Evolutionary conservation across 2,888 invertebrate species (phyloP).

Genomic region (Torymus auratus): DNA sequence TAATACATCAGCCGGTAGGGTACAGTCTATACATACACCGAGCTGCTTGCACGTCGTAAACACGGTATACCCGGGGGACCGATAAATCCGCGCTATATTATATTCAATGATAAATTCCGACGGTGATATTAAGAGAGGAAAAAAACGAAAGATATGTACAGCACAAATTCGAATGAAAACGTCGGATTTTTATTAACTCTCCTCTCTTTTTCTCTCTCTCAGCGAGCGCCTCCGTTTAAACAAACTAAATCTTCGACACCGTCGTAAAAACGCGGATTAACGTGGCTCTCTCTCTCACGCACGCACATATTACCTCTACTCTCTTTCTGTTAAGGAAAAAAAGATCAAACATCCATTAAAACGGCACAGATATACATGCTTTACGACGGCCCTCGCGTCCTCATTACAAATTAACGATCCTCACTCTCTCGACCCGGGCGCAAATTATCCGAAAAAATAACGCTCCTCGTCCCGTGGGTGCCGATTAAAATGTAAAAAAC

Average conservation of each 20-base stretch:
- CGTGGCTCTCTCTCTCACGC: neutral
- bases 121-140: neutral
- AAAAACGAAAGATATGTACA: constrained; percentile 8
- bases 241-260: constrained; percentile 46
- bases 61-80: neutral
- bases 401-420: constrained; percentile 58
- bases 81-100: constrained; percentile 24
- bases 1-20: no score
- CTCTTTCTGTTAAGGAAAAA: neutral
- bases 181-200: constrained; percentile 52
- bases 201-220: no score
- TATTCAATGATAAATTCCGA: no score
- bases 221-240: constrained; percentile 18
- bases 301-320: no score
- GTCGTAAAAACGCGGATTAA: constrained; percentile 47
- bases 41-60: no score
- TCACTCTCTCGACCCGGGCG: neutral
- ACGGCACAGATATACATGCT: constrained; percentile 27
- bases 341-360: constrained; percentile 37
- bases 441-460: constrained; percentile 31
- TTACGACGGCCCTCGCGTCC: constrained; percentile 33
- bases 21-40: no score
- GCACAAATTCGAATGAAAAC: constrained; percentile 37
- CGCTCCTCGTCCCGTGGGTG: neutral
- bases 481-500: constrained; percentile 56